Percentiles rank a stretch among this genome's conserved stretches.
Evolutionary conservation across 2,113 vertebrate species (phyloP).

Genomic region (Triplophysa siluroides): DNA sequence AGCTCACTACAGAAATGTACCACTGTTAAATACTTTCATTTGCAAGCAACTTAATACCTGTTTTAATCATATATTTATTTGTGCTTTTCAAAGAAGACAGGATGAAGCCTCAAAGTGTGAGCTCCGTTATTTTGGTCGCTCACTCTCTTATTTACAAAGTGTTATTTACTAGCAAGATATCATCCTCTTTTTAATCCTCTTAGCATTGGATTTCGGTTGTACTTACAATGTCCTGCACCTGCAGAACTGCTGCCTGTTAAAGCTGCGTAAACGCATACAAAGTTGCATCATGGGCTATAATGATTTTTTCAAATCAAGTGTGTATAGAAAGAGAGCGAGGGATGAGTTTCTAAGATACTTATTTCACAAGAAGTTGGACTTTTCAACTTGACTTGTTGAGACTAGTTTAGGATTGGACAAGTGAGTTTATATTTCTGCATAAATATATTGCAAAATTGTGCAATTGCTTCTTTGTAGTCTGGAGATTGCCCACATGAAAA

Average conservation of each 20-base stretch:
- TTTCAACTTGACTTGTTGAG: slow-evolving; percentile 13
- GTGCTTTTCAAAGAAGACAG: slow-evolving; percentile 40
- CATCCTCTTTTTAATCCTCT: slow-evolving; percentile 81
- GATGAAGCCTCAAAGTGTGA: slow-evolving; percentile 39
- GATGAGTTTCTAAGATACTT: slow-evolving; percentile 32
- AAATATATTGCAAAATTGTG: slow-evolving; percentile 7
- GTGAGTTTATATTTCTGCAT: slow-evolving; percentile 9
- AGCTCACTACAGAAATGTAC: slow-evolving; percentile 69
- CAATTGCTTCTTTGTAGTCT: slow-evolving; percentile 31
- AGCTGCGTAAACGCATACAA: slow-evolving; percentile 77
- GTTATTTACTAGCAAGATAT: slow-evolving; percentile 83
- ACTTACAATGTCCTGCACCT: slow-evolving; percentile 79
- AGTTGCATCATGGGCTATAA: slow-evolving; percentile 57
- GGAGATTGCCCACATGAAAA: slow-evolving; percentile 26
- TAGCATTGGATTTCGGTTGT: too few species aligned
- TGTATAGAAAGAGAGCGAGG: slow-evolving; percentile 31
- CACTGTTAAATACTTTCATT: slow-evolving; percentile 71
- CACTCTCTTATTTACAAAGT: slow-evolving; percentile 70
- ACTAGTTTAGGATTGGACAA: slow-evolving; percentile 19
- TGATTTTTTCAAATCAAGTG: neutral
- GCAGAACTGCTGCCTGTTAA: slow-evolving; percentile 78
- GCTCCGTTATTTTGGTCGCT: slow-evolving; percentile 53
- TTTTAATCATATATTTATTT: slow-evolving; percentile 60
- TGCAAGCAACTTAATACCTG: slow-evolving; percentile 74
- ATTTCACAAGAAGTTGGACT: neutral